phyloP scores from a whole-genome alignment of 2,888 invertebrate genomes.

The Orgyia antiqua region DNA sequence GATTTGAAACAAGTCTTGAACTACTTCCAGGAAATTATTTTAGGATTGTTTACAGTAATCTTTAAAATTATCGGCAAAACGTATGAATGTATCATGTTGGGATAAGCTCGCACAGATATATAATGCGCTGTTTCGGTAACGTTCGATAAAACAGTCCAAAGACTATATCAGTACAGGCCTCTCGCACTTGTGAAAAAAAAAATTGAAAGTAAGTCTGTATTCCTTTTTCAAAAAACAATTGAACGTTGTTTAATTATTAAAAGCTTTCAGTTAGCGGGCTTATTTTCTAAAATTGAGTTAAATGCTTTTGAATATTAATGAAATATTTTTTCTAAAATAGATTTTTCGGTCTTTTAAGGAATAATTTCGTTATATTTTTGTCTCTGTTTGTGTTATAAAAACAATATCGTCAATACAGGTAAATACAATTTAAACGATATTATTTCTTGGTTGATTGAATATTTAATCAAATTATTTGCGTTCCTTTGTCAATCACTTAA shows the following conservation, averaged over 20 bases:
- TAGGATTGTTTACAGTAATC: not conserved
- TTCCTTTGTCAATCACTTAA: too few relatives aligned
- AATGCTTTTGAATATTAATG: not conserved
- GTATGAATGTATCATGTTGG: not conserved
- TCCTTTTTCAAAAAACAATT: slow-evolving; percentile 3
- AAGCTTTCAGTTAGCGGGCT: not conserved
- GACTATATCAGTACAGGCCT: slow-evolving; percentile 1
- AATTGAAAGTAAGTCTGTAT: slow-evolving; percentile 1
- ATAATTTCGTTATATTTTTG: too few relatives aligned
- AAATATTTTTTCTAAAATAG: too few relatives aligned
- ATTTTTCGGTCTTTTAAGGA: too few relatives aligned
- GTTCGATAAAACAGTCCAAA: slow-evolving; percentile 4
- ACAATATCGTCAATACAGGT: too few relatives aligned
- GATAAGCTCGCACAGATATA: not conserved
- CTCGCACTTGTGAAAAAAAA: slow-evolving; percentile 2
- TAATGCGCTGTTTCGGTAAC: not conserved
- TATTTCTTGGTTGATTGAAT: too few relatives aligned
- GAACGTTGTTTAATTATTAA: not conserved
- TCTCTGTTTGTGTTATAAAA: too few relatives aligned
- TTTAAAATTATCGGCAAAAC: not conserved
- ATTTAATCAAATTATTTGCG: too few relatives aligned
- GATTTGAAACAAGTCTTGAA: not conserved
- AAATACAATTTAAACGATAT: too few relatives aligned
- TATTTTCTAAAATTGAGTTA: not conserved
- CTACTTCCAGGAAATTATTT: not conserved